A percentile compares a stretch with the other conserved stretches of the same genome.
These are phyloP conservation scores for Paracyprichromis sp. DNA, from an alignment of 2,113 vertebrate species.

Conservation along the genomic window DNA sequence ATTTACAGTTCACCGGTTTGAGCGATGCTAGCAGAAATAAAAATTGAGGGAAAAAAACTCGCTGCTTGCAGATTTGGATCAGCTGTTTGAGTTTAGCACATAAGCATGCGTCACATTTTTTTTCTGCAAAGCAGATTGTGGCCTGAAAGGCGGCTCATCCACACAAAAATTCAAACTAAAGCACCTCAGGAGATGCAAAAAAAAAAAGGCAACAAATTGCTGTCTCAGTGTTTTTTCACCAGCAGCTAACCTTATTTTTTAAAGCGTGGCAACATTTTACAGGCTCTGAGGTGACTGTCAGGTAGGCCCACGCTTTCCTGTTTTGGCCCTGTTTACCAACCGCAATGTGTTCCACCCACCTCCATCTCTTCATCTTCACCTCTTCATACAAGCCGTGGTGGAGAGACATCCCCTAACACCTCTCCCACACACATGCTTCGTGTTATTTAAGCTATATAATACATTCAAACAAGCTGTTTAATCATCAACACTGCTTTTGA, in stretches of 20 bases:
- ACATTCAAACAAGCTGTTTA: neutral
- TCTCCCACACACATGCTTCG: slow-evolving; percentile 10
- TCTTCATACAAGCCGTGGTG: slow-evolving; percentile 12
- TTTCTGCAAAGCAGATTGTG: neutral
- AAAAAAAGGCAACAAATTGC: neutral
- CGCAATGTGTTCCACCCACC: slow-evolving; percentile 55
- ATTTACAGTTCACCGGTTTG: neutral
- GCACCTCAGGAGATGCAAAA: neutral
- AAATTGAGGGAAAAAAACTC: neutral
- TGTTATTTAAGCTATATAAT: neutral
- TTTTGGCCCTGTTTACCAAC: slow-evolving; percentile 58
- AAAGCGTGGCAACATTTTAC: slow-evolving; percentile 2
- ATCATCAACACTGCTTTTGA: neutral
- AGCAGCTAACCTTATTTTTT: neutral
- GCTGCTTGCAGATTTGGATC: neutral
- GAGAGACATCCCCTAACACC: slow-evolving; percentile 22
- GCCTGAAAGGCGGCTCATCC: neutral
- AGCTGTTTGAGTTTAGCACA: neutral
- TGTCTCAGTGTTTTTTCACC: slow-evolving; percentile 7
- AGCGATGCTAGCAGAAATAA: neutral
- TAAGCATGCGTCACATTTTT: neutral
- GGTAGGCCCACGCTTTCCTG: slow-evolving; percentile 58
- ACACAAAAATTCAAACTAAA: neutral
- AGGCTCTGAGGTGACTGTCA: slow-evolving; percentile 23
- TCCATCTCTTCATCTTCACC: slow-evolving; percentile 40